These are phyloP conservation scores for Capreolus pygargus DNA, from an alignment of 2,113 vertebrate genomes.

Conservation along the genomic window DNA sequence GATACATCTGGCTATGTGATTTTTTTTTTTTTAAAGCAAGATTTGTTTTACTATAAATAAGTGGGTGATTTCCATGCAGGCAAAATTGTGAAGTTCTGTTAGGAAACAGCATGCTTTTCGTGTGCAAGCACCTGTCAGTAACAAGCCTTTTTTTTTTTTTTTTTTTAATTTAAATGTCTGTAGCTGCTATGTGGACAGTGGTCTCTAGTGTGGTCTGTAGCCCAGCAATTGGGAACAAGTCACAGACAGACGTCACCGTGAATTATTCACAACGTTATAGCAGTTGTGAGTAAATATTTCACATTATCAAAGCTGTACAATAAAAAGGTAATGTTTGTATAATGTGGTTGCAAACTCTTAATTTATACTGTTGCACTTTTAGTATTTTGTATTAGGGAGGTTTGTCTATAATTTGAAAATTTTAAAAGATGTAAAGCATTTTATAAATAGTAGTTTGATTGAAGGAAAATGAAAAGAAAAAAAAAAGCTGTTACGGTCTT, in stretches of 20 bases:
- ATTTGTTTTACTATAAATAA: constrained; percentile 84
- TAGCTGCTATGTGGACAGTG: constrained; percentile 98
- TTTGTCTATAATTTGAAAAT: constrained; percentile 95
- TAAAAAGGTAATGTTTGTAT: constrained; percentile 93
- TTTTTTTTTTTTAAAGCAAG: constrained; percentile 67
- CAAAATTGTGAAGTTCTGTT: constrained; percentile 87
- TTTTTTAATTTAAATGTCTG: constrained; percentile 88
- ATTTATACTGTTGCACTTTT: constrained; percentile 98
- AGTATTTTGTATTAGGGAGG: constrained; percentile 90
- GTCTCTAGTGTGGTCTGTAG: constrained; percentile 91
- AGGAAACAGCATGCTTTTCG: constrained; percentile 87
- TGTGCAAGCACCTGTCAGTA: constrained; percentile 87
- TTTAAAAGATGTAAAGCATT: constrained; percentile 83
- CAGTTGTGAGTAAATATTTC: constrained; percentile 90
- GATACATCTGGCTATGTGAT: constrained; percentile 87
- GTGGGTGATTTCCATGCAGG: constrained; percentile 90
- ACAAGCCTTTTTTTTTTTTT: constrained; percentile 73
- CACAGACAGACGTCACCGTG: constrained; percentile 87
- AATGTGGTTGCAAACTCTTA: constrained; percentile 96
- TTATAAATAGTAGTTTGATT: constrained; percentile 83
- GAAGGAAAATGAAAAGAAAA: constrained; percentile 68
- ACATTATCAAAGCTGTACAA: constrained; percentile 86
- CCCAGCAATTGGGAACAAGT: constrained; percentile 87
- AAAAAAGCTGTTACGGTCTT: constrained; percentile 62
- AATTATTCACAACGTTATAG: constrained; percentile 83